A percentile compares a stretch with the other conserved stretches of the same genome.
Conservation (phyloP, 2,113 vertebrate genomes). For the Murina feae region DNA sequence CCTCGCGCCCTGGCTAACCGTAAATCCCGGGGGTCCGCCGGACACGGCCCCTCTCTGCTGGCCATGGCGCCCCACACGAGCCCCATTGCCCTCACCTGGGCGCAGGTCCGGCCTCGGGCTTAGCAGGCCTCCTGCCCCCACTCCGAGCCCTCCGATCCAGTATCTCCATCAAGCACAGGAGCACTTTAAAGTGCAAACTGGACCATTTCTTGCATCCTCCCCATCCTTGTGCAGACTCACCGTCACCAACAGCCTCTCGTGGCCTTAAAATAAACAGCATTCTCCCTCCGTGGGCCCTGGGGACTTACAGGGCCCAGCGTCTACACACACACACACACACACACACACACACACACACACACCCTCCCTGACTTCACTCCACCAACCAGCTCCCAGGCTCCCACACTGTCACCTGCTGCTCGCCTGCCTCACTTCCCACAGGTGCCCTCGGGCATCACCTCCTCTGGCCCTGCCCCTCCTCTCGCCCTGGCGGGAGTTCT, state of each 20-base stretch:
- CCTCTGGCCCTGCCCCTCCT: not conserved
- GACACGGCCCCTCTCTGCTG: rapidly evolving
- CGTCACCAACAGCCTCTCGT: not conserved
- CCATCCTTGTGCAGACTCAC: rapidly evolving
- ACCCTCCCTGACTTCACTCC: not conserved
- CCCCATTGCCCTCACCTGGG: not conserved
- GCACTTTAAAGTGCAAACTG: not conserved
- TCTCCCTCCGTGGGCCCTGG: rapidly evolving
- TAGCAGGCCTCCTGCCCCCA: not conserved
- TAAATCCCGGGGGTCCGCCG: rapidly evolving
- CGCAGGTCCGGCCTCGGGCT: not conserved
- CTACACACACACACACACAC: rapidly evolving
- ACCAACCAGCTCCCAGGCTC: rapidly evolving
- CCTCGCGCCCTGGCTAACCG: rapidly evolving
- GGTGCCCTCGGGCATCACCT: not conserved
- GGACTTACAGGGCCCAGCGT: rapidly evolving
- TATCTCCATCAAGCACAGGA: no score
- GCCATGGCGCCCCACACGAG: rapidly evolving
- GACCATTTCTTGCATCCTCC: rapidly evolving
- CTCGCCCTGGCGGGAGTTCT: not conserved
- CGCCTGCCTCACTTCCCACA: not conserved
- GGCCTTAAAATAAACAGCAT: not conserved
- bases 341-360: rapidly evolving
- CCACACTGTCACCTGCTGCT: no score
- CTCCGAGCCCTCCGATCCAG: not conserved